Evolutionary conservation across 2,113 vertebrate species (phyloP).

Genomic region (Euleptes europaea): DNA sequence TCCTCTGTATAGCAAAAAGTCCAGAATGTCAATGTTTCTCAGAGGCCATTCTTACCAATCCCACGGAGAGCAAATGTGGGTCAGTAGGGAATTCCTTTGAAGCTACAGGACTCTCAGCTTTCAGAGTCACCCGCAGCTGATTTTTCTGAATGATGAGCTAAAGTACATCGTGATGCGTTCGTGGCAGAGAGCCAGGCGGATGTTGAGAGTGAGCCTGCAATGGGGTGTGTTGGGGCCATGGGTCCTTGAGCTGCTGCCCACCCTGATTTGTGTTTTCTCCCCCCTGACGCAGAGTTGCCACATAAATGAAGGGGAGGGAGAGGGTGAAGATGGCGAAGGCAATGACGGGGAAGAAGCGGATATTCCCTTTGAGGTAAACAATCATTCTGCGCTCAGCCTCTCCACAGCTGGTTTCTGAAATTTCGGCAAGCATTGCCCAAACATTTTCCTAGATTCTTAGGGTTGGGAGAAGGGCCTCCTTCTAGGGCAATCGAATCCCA

Average conservation of each 20-base stretch:
- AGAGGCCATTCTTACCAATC: not conserved
- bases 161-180: no score
- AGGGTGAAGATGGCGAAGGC: conserved; percentile 71
- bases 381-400: not conserved
- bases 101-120: not conserved
- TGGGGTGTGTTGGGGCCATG: not conserved
- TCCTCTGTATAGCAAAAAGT: no score
- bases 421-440: no score
- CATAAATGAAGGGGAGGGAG: conserved; percentile 87
- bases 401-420: no score
- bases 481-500: no score
- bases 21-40: not conserved
- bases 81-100: not conserved
- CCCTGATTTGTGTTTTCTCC: not conserved
- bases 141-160: not conserved
- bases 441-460: no score
- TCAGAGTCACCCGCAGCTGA: no score
- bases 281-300: conserved; percentile 84
- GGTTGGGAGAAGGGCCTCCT: no score
- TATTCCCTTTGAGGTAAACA: conserved; percentile 87
- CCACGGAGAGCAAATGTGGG: not conserved
- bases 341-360: conserved; percentile 78
- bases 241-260: no score
- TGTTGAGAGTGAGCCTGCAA: no score
- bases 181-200: no score